phyloP scores from a whole-genome alignment of 2,888 invertebrate species.

The Zootermopsis nevadensis region DNA sequence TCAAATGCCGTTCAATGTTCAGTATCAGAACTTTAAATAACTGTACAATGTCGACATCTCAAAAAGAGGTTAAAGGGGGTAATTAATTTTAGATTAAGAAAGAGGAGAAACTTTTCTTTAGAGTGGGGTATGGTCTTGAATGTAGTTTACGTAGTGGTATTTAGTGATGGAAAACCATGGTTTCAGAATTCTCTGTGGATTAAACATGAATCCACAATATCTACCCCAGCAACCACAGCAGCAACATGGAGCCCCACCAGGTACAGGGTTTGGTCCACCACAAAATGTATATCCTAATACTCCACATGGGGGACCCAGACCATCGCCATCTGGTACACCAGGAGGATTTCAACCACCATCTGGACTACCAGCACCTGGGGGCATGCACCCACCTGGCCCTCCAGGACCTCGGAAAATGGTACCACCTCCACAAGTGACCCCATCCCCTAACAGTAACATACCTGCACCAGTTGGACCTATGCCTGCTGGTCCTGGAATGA shows the following conservation, averaged over 20 bases:
- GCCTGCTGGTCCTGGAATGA: not conserved
- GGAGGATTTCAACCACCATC: constrained; percentile 36
- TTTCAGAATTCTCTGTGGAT: constrained; percentile 54
- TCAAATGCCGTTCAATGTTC: constrained; percentile 16
- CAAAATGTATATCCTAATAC: constrained; percentile 46
- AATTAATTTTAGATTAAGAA: not conserved
- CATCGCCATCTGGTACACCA: constrained; percentile 45
- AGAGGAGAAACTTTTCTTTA: not conserved
- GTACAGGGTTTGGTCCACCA: constrained; percentile 54
- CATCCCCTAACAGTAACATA: not conserved
- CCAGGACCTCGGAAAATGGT: constrained; percentile 38
- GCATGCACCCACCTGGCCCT: not conserved
- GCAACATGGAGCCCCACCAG: constrained; percentile 55
- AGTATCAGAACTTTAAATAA: not conserved
- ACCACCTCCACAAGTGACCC: not conserved
- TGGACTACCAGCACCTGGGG: constrained; percentile 7
- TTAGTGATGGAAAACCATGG: constrained; percentile 43
- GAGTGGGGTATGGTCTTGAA: not conserved
- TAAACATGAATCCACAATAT: constrained; percentile 67
- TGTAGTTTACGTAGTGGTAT: not conserved
- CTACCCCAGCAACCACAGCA: constrained; percentile 59
- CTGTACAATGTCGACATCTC: not conserved
- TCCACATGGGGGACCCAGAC: constrained; percentile 39
- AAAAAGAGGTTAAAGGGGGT: constrained; percentile 3
- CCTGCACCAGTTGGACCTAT: not conserved